A percentile compares a stretch with the other conserved stretches of the same genome.
phyloP scores from a whole-genome alignment of 64 coral and sea anemone genomes.

The Acropora yongei region DNA sequence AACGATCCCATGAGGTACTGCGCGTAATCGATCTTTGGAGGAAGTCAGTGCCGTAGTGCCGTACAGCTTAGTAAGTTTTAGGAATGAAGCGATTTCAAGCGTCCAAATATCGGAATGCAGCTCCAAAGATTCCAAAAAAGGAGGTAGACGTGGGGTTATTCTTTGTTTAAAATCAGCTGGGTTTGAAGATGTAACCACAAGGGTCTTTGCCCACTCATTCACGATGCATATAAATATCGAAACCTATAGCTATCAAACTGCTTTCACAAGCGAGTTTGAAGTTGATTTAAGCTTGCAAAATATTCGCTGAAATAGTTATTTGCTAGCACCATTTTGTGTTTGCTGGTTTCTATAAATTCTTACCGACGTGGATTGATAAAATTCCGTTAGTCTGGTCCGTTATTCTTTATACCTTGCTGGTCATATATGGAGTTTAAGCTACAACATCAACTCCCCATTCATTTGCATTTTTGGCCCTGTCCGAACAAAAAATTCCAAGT shows the following conservation, averaged over 20 bases:
- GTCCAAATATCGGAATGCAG: slow-evolving; percentile 67
- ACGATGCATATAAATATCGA: not conserved
- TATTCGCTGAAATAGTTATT: not conserved
- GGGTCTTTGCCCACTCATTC: not conserved
- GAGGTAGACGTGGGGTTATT: slow-evolving; percentile 20
- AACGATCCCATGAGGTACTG: no score
- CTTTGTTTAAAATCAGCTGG: not conserved
- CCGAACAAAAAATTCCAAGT: no score
- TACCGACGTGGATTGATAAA: not conserved
- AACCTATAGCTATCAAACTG: not conserved
- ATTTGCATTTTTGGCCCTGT: no score
- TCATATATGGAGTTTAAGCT: no score
- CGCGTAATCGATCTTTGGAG: no score
- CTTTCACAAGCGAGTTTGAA: not conserved
- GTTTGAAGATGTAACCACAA: no score
- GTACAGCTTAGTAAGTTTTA: not conserved
- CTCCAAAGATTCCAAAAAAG: slow-evolving; percentile 45
- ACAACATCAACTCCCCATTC: no score
- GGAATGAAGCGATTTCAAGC: slow-evolving; percentile 64
- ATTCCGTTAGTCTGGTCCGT: no score
- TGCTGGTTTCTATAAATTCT: not conserved
- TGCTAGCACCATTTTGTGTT: not conserved
- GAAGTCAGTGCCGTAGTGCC: no score
- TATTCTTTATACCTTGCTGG: no score
- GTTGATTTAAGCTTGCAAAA: not conserved